A percentile compares a stretch with the other conserved stretches of the same genome.
phyloP scores from a whole-genome alignment of 35 echinoderm and acorn worm species.

The Heliocidaris erythrogramma region DNA sequence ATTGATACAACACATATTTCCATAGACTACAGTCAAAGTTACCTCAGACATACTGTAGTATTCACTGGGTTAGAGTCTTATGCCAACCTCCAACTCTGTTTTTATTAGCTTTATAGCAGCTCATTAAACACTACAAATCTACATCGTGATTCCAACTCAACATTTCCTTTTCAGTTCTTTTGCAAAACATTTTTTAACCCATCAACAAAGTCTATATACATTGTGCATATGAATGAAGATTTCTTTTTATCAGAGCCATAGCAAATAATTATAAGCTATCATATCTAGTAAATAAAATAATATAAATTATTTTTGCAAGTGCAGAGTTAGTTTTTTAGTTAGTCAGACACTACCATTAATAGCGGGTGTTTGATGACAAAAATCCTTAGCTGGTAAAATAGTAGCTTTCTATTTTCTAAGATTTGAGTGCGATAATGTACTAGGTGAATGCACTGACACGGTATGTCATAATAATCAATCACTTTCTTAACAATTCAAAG shows the following conservation, averaged over 20 bases:
- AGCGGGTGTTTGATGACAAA: not conserved
- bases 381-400: not conserved
- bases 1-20: not conserved
- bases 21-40: not conserved
- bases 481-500: not conserved
- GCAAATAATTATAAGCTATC: not conserved
- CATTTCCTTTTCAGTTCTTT: not conserved
- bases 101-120: no score
- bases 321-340: not conserved
- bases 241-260: not conserved
- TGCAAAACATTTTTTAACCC: not conserved
- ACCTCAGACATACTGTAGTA: no score
- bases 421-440: not conserved
- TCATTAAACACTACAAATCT: no score
- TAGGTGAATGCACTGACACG: not conserved
- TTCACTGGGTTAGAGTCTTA: no score
- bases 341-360: not conserved
- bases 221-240: not conserved
- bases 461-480: not conserved
- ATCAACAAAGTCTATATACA: not conserved
- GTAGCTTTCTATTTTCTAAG: not conserved
- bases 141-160: not conserved
- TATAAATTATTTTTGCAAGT: not conserved
- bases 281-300: not conserved
- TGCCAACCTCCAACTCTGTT: no score